Evolutionary conservation across 2,888 invertebrate genomes (phyloP).

Genomic region (Salticus scenicus): DNA sequence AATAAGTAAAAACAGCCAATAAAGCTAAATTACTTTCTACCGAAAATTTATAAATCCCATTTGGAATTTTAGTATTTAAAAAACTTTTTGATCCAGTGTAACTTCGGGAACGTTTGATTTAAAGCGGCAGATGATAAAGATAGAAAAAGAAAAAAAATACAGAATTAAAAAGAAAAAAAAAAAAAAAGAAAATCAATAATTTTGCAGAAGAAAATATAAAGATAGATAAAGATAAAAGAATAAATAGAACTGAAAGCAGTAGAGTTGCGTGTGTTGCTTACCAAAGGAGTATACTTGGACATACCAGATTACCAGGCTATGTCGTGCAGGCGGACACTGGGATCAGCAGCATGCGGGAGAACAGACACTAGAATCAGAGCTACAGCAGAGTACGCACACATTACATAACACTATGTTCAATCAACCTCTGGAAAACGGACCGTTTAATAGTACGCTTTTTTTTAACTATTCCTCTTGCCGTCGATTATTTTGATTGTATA

Average conservation of each 20-base stretch:
- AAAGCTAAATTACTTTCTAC: too few species aligned
- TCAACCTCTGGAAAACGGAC: slow-evolving; percentile 45
- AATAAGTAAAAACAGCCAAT: too few species aligned
- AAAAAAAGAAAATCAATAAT: neutral
- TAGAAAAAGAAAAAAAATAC: neutral
- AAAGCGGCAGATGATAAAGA: neutral
- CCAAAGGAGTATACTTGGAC: slow-evolving; percentile 80
- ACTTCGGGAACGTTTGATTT: too few species aligned
- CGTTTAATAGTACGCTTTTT: too few species aligned
- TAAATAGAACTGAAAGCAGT: slow-evolving; percentile 35
- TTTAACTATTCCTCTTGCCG: too few species aligned
- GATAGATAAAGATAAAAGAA: slow-evolving; percentile 5
- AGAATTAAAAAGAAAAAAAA: neutral
- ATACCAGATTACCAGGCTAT: slow-evolving; percentile 75
- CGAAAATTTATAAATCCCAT: too few species aligned
- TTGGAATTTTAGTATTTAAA: too few species aligned
- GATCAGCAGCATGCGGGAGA: slow-evolving; percentile 61
- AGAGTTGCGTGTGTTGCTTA: slow-evolving; percentile 75
- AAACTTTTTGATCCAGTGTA: too few species aligned
- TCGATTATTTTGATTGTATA: too few species aligned
- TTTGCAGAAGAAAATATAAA: neutral
- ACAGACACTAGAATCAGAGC: slow-evolving; percentile 68
- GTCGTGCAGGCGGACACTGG: slow-evolving; percentile 72
- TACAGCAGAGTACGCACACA: slow-evolving; percentile 62
- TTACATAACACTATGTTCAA: slow-evolving; percentile 25